Evolutionary conservation across 2,797 vertebrate genomes (phyloP), one percentile per base, ranked within the genome.

Genomic region (Propithecus deckenii): DNA sequence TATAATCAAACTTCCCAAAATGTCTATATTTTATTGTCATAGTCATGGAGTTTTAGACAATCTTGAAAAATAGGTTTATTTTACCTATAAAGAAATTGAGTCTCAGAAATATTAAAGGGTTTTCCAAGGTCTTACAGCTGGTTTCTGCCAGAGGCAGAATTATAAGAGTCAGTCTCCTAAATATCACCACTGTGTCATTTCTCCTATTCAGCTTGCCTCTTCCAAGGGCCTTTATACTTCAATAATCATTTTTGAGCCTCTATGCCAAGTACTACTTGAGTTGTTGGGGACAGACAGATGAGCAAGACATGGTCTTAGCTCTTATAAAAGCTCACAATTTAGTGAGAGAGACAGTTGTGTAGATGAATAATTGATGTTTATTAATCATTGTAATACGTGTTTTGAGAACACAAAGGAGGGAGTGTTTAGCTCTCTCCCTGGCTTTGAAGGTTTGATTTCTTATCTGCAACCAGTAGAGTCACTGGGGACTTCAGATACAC

Each of bases 51-150:
- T 78, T 86, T 81, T 84, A 90, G 57, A 90, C 75, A 81, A 86
- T 89, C 79, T 91, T 81, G 32, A 80, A 94, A 94, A 92, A 67
- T 48, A 78, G 10, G 11, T 86, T 91, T 89, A 79, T 94, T 96
- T 97, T 95, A 22, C 41, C 41, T 93, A 79, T 84, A 67, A 92
- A 75, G 61, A 76, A 63, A 67, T n/a, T 7, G n/a, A 89, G 46
- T 94, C 17, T 97, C 55, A 85, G 84, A 94, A 97, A 78, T 89
- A 79, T 17, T 57, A 93, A 90, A 79, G 94, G 79, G 28, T 30
- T 94, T 96, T 89, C 8, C 14, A 61, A 89, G 25, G 46, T 88
- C 50, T 92, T 22, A 30, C 15, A 50, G 18, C 59, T 90, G 38
- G 59, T 78, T 93, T n/a, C 11, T 74, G 14, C 25, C 76, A 71